These are phyloP conservation scores for Volucella bombylans DNA, from an alignment of 2,888 invertebrate genomes.

Conservation along the genomic window DNA sequence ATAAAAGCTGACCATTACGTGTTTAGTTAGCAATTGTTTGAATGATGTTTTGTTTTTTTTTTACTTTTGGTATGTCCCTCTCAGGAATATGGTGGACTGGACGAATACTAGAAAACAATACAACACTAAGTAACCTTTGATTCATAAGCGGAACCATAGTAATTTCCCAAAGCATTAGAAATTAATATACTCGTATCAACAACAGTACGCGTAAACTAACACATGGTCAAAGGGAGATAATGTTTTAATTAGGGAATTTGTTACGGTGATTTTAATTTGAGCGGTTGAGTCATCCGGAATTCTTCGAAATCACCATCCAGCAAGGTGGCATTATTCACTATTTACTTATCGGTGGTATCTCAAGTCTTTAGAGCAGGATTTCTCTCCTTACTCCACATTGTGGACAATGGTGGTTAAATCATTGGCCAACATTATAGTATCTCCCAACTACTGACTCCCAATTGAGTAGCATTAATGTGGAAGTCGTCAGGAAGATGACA, in stretches of 20 bases:
- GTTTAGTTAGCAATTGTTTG: constrained; percentile 43
- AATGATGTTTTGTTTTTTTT: constrained; percentile 15
- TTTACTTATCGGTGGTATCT: too few relatives aligned
- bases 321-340: too few relatives aligned
- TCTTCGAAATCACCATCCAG: too few relatives aligned
- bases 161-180: constrained; percentile 21
- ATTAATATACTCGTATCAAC: constrained; percentile 22
- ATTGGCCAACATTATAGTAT: too few relatives aligned
- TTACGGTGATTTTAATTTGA: not conserved
- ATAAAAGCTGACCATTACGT: constrained; percentile 53
- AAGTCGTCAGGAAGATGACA: too few relatives aligned
- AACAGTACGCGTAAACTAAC: not conserved
- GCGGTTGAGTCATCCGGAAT: too few relatives aligned
- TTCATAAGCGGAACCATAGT: constrained; percentile 49
- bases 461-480: too few relatives aligned
- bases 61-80: constrained; percentile 17
- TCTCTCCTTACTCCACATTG: too few relatives aligned
- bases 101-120: constrained; percentile 57
- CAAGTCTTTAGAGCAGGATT: too few relatives aligned
- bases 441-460: too few relatives aligned
- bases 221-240: constrained; percentile 2
- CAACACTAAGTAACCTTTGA: constrained; percentile 33
- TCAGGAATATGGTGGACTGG: constrained; percentile 8
- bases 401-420: too few relatives aligned
- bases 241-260: constrained; percentile 12